A percentile compares a stretch with the other conserved stretches of the same genome.
These are phyloP conservation scores for Melospiza georgiana DNA, from an alignment of 2,113 vertebrate species.

Conservation along the genomic window DNA sequence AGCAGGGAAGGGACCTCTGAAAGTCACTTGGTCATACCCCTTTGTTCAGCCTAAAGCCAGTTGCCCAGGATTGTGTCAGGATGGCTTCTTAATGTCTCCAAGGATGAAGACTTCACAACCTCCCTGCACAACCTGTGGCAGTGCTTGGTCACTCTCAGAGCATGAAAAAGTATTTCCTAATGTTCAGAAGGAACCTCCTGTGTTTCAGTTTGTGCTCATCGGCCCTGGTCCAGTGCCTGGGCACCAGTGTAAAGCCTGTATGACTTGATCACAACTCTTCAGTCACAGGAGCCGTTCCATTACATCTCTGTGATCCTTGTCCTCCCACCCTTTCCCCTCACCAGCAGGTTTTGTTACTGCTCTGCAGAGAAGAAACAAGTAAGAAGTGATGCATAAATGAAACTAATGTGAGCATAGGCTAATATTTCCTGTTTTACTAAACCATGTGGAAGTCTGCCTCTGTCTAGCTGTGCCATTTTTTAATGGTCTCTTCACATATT, in stretches of 20 bases:
- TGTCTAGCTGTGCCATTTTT: neutral
- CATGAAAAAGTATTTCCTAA: neutral
- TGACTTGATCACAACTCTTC: neutral
- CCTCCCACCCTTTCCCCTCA: neutral
- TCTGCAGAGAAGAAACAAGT: neutral
- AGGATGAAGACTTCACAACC: neutral
- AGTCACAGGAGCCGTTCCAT: neutral
- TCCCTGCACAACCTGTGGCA: neutral
- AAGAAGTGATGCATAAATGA: neutral
- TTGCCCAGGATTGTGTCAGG: accelerated
- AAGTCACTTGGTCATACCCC: neutral
- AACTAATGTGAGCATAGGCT: neutral
- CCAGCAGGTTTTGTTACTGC: neutral
- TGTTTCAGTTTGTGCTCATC: neutral
- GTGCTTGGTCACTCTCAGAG: neutral
- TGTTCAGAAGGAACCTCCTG: neutral
- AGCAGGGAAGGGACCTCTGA: neutral
- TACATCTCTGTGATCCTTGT: neutral
- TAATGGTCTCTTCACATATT: neutral
- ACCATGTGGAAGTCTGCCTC: neutral
- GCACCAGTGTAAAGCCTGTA: neutral
- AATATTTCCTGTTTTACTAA: neutral
- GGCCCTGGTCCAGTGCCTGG: neutral
- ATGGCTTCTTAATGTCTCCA: neutral
- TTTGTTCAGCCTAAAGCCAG: neutral